Evolutionary conservation across 2,113 vertebrate genomes (phyloP).

Genomic region (Hiodon alosoides): DNA sequence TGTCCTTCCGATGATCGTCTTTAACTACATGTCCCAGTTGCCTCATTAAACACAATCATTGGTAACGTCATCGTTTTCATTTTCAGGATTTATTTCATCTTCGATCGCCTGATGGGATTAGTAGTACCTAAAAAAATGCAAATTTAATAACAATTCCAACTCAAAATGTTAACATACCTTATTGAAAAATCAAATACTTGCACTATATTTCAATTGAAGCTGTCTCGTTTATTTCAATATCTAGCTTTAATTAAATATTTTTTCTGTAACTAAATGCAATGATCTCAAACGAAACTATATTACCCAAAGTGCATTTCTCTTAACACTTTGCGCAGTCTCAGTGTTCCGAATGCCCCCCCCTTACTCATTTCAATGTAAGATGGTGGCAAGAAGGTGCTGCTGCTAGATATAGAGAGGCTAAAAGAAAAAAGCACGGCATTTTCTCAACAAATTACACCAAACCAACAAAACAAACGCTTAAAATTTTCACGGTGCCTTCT

Average conservation of each 20-base stretch:
- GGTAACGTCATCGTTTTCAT: neutral
- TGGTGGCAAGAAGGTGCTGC: slow-evolving; percentile 72
- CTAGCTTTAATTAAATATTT: neutral
- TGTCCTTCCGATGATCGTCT: too few species aligned
- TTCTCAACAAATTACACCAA: slow-evolving; percentile 48
- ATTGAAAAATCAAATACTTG: neutral
- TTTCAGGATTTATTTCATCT: neutral
- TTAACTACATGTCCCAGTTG: neutral
- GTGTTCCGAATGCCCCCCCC: slow-evolving; percentile 53
- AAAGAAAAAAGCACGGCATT: slow-evolving; percentile 52
- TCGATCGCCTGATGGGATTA: slow-evolving; percentile 1
- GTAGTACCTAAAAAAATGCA: neutral
- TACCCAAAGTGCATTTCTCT: slow-evolving; percentile 44
- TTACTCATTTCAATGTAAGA: slow-evolving; percentile 72
- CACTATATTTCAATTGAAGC: neutral
- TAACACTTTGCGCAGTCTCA: slow-evolving; percentile 51
- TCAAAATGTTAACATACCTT: neutral
- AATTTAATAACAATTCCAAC: neutral
- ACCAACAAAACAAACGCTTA: slow-evolving; percentile 46
- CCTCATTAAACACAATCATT: neutral
- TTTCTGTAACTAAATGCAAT: neutral
- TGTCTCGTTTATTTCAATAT: neutral
- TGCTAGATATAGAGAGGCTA: slow-evolving; percentile 52
- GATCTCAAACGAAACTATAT: slow-evolving; percentile 35
- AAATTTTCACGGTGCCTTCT: slow-evolving; percentile 42